Evolutionary conservation across 1,140 invertebrate species (phyloP).

Genomic region (Diprion similis): DNA sequence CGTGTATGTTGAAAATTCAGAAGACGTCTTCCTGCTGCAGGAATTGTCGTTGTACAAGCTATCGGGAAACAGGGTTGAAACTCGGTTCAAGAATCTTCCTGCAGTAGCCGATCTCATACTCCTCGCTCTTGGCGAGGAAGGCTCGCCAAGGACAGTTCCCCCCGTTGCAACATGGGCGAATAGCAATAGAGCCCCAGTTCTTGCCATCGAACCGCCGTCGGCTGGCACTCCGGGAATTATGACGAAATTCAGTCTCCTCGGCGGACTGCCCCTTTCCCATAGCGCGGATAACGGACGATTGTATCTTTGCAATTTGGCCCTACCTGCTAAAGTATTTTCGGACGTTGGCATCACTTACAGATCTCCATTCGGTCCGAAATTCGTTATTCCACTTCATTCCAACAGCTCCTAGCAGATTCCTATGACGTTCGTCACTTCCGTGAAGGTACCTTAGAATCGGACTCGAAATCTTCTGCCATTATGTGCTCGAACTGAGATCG

Average conservation of each 20-base stretch:
- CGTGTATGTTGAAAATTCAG: constrained; percentile 68
- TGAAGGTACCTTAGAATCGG: constrained; percentile 7
- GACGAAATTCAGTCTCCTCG: constrained; percentile 78
- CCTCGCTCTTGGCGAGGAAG: constrained; percentile 67
- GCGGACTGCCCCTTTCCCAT: constrained; percentile 78
- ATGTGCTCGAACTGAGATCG: neutral
- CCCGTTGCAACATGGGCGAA: constrained; percentile 70
- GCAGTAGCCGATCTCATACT: constrained; percentile 73
- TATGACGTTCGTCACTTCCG: constrained; percentile 13
- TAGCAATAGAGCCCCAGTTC: constrained; percentile 76
- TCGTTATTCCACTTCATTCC: constrained; percentile 84
- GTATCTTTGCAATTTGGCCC: constrained; percentile 86
- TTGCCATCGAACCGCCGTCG: constrained; percentile 82
- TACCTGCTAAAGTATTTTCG: constrained; percentile 79
- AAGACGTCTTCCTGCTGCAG: constrained; percentile 57
- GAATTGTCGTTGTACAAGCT: constrained; percentile 72
- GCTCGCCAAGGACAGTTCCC: constrained; percentile 52
- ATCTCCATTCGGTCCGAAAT: constrained; percentile 88
- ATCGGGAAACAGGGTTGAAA: constrained; percentile 66
- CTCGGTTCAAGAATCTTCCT: constrained; percentile 66
- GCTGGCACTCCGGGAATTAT: constrained; percentile 70
- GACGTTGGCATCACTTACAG: constrained; percentile 82
- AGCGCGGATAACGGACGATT: constrained; percentile 76
- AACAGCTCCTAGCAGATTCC: constrained; percentile 58
- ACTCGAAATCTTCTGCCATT: neutral